These are phyloP conservation scores for Scatophagus argus DNA, from an alignment of 2,113 vertebrate species.

Conservation along the genomic window DNA sequence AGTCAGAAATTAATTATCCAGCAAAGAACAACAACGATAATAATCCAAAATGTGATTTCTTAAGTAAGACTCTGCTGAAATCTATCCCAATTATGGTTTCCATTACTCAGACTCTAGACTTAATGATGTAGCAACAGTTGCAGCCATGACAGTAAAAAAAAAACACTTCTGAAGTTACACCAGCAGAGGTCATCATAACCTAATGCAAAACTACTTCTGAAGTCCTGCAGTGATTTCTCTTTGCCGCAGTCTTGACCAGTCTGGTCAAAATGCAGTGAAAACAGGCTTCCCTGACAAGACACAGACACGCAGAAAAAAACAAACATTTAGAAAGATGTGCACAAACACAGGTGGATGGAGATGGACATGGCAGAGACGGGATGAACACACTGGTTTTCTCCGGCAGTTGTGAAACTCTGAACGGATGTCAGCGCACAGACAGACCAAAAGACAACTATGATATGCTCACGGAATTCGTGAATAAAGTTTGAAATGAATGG, in stretches of 20 bases:
- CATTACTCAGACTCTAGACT: neutral
- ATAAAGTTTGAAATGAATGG: neutral
- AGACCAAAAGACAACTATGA: neutral
- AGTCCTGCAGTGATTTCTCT: constrained; percentile 70
- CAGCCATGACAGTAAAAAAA: neutral
- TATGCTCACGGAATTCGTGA: neutral
- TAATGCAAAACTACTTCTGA: constrained; percentile 22
- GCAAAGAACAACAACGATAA: constrained; percentile 2
- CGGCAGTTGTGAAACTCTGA: neutral
- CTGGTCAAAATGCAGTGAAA: constrained; percentile 52
- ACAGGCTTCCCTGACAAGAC: constrained; percentile 45
- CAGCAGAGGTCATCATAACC: constrained; percentile 77
- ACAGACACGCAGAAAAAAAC: constrained; percentile 14
- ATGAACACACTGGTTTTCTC: neutral
- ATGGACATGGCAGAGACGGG: neutral
- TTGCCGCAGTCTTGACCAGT: constrained; percentile 77
- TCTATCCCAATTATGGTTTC: neutral
- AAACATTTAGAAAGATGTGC: constrained; percentile 72
- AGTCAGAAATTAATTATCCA: neutral
- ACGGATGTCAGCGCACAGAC: neutral
- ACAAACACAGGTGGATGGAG: constrained; percentile 47
- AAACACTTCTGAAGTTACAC: constrained; percentile 45
- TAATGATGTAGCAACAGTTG: neutral
- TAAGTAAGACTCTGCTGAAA: neutral
- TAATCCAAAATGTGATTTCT: neutral